These are phyloP conservation scores for Cavia porcellus DNA, from an alignment of 2,113 vertebrate species.

Conservation along the genomic window DNA sequence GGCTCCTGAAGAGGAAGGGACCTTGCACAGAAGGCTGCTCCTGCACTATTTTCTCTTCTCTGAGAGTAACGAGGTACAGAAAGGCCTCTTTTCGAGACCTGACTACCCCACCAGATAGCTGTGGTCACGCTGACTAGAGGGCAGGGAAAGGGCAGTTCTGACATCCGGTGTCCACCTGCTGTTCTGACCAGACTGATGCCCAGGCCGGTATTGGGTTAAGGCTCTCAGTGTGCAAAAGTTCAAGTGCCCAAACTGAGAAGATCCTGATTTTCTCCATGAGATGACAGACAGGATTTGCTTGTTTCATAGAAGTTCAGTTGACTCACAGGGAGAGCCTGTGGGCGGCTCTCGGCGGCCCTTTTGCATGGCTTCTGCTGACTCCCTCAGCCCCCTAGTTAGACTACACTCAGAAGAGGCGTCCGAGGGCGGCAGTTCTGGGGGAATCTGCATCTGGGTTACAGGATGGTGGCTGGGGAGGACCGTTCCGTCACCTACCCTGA, in stretches of 20 bases:
- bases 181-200: neutral
- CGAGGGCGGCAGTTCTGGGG: neutral
- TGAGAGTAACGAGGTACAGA: constrained; percentile 48
- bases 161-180: neutral
- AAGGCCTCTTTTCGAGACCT: constrained; percentile 63
- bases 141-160: constrained; percentile 57
- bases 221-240: neutral
- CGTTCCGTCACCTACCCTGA: neutral
- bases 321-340: neutral
- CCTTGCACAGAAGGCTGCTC: neutral
- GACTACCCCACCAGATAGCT: constrained; percentile 61
- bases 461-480: neutral
- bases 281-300: neutral
- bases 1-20: neutral
- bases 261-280: neutral
- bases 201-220: neutral
- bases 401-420: neutral
- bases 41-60: constrained; percentile 59
- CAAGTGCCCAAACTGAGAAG: neutral
- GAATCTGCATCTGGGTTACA: neutral
- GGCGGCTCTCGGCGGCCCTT: neutral
- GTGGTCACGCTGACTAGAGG: constrained; percentile 44
- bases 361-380: neutral
- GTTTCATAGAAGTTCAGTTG: neutral
- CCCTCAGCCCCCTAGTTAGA: neutral